Base-by-base conservation (phyloP, 2,888 invertebrate genomes). In the Dorcus parallelipipedus region DNA sequence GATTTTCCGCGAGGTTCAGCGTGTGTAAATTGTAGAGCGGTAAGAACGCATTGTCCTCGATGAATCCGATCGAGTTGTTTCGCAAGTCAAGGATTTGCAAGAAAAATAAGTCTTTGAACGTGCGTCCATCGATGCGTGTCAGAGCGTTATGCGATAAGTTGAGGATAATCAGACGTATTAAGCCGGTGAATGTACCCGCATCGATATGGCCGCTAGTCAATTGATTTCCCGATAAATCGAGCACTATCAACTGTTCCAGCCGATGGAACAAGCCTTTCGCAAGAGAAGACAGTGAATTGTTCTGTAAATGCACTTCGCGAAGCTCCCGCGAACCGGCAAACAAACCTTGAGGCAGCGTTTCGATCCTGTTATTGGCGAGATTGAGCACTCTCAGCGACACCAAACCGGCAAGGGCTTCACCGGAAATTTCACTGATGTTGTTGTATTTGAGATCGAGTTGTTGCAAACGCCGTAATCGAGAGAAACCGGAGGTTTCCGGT, bases 1-100 rank as follows among this genome's bases (percentile, higher is more conserved):
- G 83, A 77, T 96, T 96, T 77, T 93, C 91, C 41, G 94, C 92
- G 64, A 96, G 80, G 75, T 95, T 95, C 52, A 96, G 79, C 5
- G 93, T 93, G 77, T 94, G 92, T 67, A 96, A 81, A 78, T 95
- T 94, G 79, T 93, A 92, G 50, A 95, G 82, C 1, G 93, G 91
- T 71, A 91, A 76, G 73, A 96, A 95, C 49, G 94, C 90, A 72
- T 91, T 91, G 71, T 92, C 91, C 81, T 92, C 91, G 65, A 94
- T 89, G 72, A 89, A 91, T n/a, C 90, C 90, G 70, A 95, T 91
- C 7, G 91, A 89, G 75, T 95, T 95, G 76, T 93, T 93, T 70
- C 90, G 86, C 69, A 95, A 81, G 76, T 92, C 90, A 56, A 95
- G 82, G 63, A 91, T 92, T 82, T 93, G 93, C 56, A 95, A 81